These are phyloP conservation scores for Siniperca knerii DNA, from an alignment of 2,113 vertebrate species.

Conservation along the genomic window DNA sequence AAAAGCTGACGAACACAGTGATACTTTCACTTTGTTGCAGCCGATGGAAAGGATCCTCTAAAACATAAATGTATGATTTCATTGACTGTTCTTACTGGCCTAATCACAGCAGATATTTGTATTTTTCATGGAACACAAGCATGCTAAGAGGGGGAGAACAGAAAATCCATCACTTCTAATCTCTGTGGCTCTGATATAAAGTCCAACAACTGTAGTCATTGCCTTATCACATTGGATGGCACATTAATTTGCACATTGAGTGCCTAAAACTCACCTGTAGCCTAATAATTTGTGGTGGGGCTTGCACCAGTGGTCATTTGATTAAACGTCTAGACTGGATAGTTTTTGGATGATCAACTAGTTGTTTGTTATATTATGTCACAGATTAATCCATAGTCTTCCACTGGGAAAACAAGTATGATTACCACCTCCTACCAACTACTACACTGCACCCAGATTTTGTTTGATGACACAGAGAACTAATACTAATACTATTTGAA, in stretches of 20 bases:
- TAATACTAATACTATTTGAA: not conserved
- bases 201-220: conserved; percentile 13
- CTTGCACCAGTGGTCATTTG: not conserved
- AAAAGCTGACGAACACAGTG: conserved; percentile 2
- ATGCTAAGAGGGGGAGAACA: conserved; percentile 46
- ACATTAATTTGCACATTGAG: not conserved
- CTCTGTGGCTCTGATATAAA: conserved; percentile 33
- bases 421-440: not conserved
- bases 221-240: not conserved
- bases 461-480: not conserved
- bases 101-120: not conserved
- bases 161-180: conserved; percentile 52
- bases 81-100: not conserved
- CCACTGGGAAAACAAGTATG: not conserved
- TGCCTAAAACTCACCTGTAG: not conserved
- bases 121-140: conserved; percentile 5
- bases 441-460: not conserved
- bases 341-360: not conserved
- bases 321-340: not conserved
- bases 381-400: not conserved
- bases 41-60: not conserved
- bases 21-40: not conserved
- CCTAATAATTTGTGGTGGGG: not conserved
- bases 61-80: not conserved
- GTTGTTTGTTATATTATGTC: not conserved